Conservation (phyloP, 2,797 vertebrate genomes). For the Loriculus beryllinus region DNA sequence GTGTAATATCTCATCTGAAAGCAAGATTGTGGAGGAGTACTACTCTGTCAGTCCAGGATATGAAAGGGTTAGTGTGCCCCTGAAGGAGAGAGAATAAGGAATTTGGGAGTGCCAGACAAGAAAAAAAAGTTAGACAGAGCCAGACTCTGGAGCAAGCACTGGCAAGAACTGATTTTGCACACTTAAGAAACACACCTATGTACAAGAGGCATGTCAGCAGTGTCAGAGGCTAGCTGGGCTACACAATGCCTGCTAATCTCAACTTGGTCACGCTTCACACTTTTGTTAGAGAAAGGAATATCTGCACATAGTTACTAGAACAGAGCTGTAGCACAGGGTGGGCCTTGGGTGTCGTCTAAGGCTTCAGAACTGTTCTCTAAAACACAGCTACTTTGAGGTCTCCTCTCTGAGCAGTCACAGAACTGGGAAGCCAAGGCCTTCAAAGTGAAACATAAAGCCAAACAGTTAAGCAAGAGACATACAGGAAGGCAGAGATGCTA, state of each 20-base stretch:
- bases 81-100: background rate
- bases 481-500: background rate
- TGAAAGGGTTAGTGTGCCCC: background rate
- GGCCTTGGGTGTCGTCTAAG: background rate
- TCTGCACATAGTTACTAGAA: background rate
- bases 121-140: background rate
- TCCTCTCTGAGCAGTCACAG: background rate
- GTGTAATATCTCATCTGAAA: background rate
- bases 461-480: background rate
- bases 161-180: background rate
- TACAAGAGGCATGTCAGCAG: background rate
- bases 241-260: background rate
- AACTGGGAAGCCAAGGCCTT: background rate
- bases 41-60: background rate
- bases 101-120: slow-evolving; percentile 16
- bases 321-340: background rate
- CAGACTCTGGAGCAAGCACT: slow-evolving; percentile 12
- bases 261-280: background rate
- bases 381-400: background rate
- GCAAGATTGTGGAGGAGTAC: background rate
- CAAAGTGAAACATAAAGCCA: background rate
- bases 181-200: background rate
- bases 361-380: background rate
- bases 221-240: background rate
- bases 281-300: background rate